Conservation (phyloP, 2,113 vertebrate species). For the Cryptoleucopteryx plumbea region DNA sequence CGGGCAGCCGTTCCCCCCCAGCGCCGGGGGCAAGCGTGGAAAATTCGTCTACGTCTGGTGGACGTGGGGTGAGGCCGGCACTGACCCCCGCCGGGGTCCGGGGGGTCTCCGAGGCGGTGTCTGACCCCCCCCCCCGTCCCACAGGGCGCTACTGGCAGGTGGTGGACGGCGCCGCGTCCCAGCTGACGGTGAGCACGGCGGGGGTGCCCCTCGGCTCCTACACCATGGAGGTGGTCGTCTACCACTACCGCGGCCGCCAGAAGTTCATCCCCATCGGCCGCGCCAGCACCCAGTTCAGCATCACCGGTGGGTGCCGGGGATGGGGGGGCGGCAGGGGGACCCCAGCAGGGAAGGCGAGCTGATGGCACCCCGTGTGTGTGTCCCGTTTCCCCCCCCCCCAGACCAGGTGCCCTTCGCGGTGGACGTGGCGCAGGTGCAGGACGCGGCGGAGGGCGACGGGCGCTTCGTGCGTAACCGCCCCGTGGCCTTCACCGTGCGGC, state of each 20-base stretch:
- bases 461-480: slow-evolving; percentile 88
- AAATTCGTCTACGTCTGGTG: slow-evolving; percentile 92
- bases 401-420: slow-evolving; percentile 90
- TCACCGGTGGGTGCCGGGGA: slow-evolving; percentile 80
- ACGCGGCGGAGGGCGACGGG: slow-evolving; percentile 67
- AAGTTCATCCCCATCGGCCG: slow-evolving; percentile 87
- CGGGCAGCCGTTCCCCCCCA: slow-evolving; percentile 73
- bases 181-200: slow-evolving; percentile 80
- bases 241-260: slow-evolving; percentile 81
- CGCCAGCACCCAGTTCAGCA: slow-evolving; percentile 78
- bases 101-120: fast-evolving
- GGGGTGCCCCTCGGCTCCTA: slow-evolving; percentile 82
- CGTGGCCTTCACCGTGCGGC: slow-evolving; percentile 80
- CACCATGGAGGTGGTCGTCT: slow-evolving; percentile 89
- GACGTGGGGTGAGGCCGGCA: slow-evolving; percentile 79
- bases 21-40: slow-evolving; percentile 59
- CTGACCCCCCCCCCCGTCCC: background rate
- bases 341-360: background rate
- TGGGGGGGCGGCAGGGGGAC: background rate
- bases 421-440: slow-evolving; percentile 80
- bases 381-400: slow-evolving; percentile 25
- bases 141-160: slow-evolving; percentile 91
- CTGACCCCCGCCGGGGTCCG: fast-evolving
- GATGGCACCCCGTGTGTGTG: background rate
- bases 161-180: slow-evolving; percentile 83